Base-by-base conservation (phyloP, 2,113 vertebrate genomes). In the Mirza zaza region DNA sequence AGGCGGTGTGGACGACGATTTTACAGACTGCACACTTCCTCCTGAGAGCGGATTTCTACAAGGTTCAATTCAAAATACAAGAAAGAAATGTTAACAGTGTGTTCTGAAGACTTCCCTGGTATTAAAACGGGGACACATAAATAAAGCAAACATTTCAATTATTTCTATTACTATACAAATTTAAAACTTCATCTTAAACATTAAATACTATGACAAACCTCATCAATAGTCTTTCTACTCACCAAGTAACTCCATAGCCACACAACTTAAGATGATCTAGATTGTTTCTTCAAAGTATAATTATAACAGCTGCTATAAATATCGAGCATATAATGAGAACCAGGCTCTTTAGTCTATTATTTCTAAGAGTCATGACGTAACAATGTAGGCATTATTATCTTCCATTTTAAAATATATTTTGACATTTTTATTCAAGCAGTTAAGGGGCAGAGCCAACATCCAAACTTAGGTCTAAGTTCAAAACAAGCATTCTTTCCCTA, bases 11-110 rank as follows among this genome's bases (percentile, higher is more conserved):
- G 70, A 99, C 99, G 14, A 99, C 99, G 4, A 99, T 99, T 98
- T 99, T 99, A 97, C 99, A 99, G 57, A 99, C 99, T 0, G 99
- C 99, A 96, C 99, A 99, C 94, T 99, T 99, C 98, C 98, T 99
- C 97, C 99, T 98, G 98, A 99, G 99, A 83, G 99, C 99, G 0
- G 99, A 99, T 99, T 99, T 99, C 99, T 99, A 97, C 92, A 98
- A 98, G 52, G 79, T 76, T 15, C 98, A 98, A 98, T 91, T 92
- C 87, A 97, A 97, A 97, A 97, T 98, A 97, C 23, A 97, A 81
- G 42, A 73, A 32, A 94, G 42, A 91, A 91, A 89, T 2, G 75
- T 98, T 97, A 97, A 57, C n/a, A 15, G 20, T 45, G 79, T 93
- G 65, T 55, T 73, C 88, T 52, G 52, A 87, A 61, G n/a, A 80